Evolutionary conservation across 2,113 vertebrate species (phyloP).

Genomic region (Ophiodon elongatus): DNA sequence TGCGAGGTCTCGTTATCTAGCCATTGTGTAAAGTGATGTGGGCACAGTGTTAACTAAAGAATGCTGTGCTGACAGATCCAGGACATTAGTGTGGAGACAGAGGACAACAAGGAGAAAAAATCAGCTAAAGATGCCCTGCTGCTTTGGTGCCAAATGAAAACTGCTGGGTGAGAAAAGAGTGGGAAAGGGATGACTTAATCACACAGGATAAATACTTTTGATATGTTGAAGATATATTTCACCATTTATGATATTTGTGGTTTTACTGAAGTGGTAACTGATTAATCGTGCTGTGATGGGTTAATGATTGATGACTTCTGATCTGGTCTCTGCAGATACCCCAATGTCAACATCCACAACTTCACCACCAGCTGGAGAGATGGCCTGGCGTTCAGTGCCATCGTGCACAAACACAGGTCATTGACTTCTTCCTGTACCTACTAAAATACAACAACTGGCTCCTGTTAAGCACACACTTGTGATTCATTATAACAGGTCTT

Average conservation of each 20-base stretch:
- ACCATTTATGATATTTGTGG: neutral
- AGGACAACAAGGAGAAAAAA: slow-evolving; percentile 95
- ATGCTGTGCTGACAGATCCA: slow-evolving; percentile 88
- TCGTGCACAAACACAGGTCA: slow-evolving; percentile 96
- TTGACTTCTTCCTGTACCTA: slow-evolving; percentile 43
- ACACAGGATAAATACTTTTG: slow-evolving; percentile 1
- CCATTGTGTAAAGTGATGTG: neutral
- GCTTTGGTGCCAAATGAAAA: slow-evolving; percentile 98
- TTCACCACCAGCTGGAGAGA: slow-evolving; percentile 97
- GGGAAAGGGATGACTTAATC: neutral
- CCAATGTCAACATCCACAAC: slow-evolving; percentile 95
- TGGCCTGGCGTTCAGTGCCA: slow-evolving; percentile 94
- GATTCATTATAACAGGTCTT: neutral
- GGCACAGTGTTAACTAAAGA: neutral
- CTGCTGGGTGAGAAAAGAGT: slow-evolving; percentile 87
- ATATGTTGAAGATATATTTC: neutral
- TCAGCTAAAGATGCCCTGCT: slow-evolving; percentile 95
- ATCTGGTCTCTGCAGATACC: slow-evolving; percentile 86
- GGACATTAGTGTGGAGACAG: slow-evolving; percentile 95
- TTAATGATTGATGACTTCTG: slow-evolving; percentile 70
- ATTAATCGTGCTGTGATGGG: slow-evolving; percentile 10
- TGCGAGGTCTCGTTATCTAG: neutral
- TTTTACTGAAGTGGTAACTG: neutral
- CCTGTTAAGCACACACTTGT: neutral
- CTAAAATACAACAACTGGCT: slow-evolving; percentile 8